Evolutionary conservation across 2,797 vertebrate species (phyloP).

Genomic region (Cyprinodon diabolis): DNA sequence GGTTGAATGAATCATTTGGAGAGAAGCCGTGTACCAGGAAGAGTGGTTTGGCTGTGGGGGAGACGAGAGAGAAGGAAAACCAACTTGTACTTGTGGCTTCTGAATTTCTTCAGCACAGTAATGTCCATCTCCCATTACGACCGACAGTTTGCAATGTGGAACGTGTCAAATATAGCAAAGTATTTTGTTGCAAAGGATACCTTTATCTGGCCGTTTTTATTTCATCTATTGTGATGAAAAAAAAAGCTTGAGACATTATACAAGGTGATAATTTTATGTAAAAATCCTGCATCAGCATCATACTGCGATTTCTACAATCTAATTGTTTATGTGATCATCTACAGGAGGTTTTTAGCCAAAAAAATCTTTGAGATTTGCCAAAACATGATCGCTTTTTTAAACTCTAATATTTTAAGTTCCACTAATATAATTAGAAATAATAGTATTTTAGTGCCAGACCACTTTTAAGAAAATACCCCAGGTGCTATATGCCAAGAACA

Average conservation of each 20-base stretch:
- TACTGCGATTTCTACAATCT: no score
- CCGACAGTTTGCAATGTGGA: slow-evolving; percentile 41
- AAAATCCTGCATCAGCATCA: not conserved
- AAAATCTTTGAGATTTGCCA: not conserved
- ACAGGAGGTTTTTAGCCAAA: not conserved
- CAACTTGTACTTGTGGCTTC: slow-evolving; percentile 74
- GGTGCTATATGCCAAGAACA: no score
- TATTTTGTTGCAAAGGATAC: slow-evolving; percentile 10
- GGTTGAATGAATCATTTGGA: slow-evolving; percentile 75
- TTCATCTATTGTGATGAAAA: not conserved
- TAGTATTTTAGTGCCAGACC: not conserved
- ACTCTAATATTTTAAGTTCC: not conserved
- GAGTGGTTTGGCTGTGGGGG: slow-evolving; percentile 65
- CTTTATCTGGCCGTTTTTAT: not conserved
- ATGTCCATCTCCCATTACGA: slow-evolving; percentile 47
- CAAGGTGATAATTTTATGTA: not conserved
- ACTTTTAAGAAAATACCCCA: not conserved
- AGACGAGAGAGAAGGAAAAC: slow-evolving; percentile 61
- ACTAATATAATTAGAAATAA: not conserved
- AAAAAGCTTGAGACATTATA: not conserved
- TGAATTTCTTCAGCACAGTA: slow-evolving; percentile 52
- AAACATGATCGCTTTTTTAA: not conserved
- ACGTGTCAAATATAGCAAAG: slow-evolving; percentile 39
- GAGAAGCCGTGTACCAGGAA: slow-evolving; percentile 67
- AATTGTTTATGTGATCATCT: not conserved